Conservation (phyloP, 2,113 vertebrate species). For the Nyctibius bracteatus region DNA sequence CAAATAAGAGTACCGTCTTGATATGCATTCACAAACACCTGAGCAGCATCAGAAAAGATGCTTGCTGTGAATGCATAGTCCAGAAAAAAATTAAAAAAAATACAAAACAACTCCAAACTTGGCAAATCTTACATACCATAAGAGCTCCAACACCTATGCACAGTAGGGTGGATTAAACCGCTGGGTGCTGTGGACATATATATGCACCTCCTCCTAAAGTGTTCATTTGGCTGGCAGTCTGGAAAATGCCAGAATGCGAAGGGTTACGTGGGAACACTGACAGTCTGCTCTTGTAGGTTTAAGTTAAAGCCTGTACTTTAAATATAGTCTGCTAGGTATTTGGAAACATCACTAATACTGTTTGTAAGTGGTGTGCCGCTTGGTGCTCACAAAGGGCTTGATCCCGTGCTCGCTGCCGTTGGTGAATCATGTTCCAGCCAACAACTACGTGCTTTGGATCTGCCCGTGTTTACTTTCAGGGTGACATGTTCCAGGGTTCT, state of each 20-base stretch:
- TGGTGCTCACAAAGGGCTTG: not conserved
- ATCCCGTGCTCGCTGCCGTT: not conserved
- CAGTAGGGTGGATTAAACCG: constrained; percentile 69
- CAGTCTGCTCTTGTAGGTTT: constrained; percentile 41
- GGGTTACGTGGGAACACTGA: constrained; percentile 64
- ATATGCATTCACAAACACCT: constrained; percentile 24
- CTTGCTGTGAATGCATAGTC: constrained; percentile 33
- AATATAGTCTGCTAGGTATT: not conserved
- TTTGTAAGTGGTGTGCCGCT: not conserved
- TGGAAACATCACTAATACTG: not conserved
- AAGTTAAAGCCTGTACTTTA: not conserved
- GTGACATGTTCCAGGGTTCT: not conserved
- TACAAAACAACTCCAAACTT: constrained; percentile 50
- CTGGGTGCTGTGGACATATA: constrained; percentile 68
- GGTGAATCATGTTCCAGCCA: not conserved
- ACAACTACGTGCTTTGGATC: not conserved
- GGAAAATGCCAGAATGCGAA: constrained; percentile 73
- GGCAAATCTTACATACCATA: constrained; percentile 70
- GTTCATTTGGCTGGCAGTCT: constrained; percentile 74
- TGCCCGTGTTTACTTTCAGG: not conserved
- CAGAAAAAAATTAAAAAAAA: not conserved
- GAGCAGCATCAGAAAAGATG: constrained; percentile 3
- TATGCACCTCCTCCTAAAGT: constrained; percentile 68
- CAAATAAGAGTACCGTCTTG: not conserved
- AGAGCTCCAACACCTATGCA: constrained; percentile 72